Evolutionary conservation across 2,113 vertebrate genomes (phyloP), one percentile per base, ranked within the genome.

Genomic region (Gymnogyps californianus): DNA sequence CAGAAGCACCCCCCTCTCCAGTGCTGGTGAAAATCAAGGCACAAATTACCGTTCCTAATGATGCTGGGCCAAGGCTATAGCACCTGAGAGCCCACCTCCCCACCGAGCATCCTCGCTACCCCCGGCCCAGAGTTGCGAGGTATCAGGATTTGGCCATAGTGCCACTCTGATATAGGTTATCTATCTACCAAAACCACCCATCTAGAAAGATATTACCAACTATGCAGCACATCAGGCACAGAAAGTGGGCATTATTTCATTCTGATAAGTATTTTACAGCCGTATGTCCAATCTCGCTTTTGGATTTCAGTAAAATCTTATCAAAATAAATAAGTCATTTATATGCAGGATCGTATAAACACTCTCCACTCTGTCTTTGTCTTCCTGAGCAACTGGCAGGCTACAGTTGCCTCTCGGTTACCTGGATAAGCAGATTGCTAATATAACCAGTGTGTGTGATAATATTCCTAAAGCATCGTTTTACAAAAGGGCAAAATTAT

Each of bases 291-390:
- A 90, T 42, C 61, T 92, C 77, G 86, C 67, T 44, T 83, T 44
- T 52, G 76, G 83, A 94, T 93, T 97, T 91, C 96, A 90, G 81
- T 71, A 76, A 74, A 93, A 92, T 85, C 88, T 82, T 87, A 88
- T 75, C 80, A 94, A 95, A 97, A 97, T 93, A 97, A 96, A 80
- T 93, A 95, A 94, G 90, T 89, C 13, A 96, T 97, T 96, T 97
- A 94, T 97, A 94, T 97, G 93, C 94, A 94, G 95, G 87, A 70
- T 70, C 5, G 36, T 76, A 86, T n/a, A 83, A 96, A 89, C 78
- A 16, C 52, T 96, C 81, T 79, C 70, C 51, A 58, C 61, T 95
- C 94, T 57, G 94, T 96, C 91, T 96, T 93, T 96, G 85, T 95
- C 81, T 95, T 91, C 71, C 86, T 52, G 31, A 64, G 86, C 72